Evolutionary conservation across 2,888 invertebrate genomes (phyloP), one percentile per base, ranked within the genome.

Genomic region (Biston betularia): DNA sequence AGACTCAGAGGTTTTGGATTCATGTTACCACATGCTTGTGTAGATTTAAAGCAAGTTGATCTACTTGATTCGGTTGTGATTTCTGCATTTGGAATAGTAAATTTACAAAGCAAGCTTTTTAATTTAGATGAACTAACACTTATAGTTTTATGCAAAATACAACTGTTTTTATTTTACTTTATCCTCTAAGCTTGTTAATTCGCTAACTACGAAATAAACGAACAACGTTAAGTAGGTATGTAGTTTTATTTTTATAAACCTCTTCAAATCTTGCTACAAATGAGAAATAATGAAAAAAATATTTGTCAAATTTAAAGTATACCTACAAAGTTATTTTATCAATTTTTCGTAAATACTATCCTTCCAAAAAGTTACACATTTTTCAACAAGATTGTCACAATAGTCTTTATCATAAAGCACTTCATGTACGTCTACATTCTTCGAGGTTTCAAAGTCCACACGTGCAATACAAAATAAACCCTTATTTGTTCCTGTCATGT

Each of bases 21-120:
- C 33, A 33, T 34, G 11, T 33, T 11, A 24, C 50, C 50, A 24
- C 33, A 50, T 14, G 46, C 46, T 46, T 14, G 14, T 46, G 14
- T 46, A 46, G 46, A 46, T 14, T 14, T 46, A n/a, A 46, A 46
- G n/a, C 46, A 46, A 14, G 46, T 46, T 8, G 46, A 46, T 14
- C 14, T n/a, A 14, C 14, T 46, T 14, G 46, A 46, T 14, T 46
- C n/a, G 14, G 46, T 46, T 14, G 6, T 46, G 46, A 46, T 14
- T 0, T 7, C 46, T 46, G 46, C n/a, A n/a, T 46, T 14, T 14
- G 46, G 46, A n/a, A 46, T 46, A 46, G 46, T 46, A 14, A 46
- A 46, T 46, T 8, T 46, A 0, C 46, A 46, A 42, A 42, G 42
- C 9, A 8, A 11, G 6, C 42, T 42, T 2, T 42, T 6, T 42